Evolutionary conservation across 2,888 invertebrate genomes (phyloP).

Genomic region (Pheosia tremula): DNA sequence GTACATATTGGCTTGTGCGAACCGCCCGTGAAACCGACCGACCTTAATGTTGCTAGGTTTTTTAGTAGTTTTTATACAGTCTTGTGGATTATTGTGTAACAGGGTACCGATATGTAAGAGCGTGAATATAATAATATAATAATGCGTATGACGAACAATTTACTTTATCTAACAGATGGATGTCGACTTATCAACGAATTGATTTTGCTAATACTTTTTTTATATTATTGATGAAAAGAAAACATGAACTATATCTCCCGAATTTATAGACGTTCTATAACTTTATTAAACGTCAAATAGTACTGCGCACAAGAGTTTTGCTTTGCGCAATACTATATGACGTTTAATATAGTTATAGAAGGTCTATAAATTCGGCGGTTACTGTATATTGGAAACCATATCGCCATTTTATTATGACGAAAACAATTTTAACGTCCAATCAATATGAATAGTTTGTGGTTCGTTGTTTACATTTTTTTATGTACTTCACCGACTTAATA

Average conservation of each 20-base stretch:
- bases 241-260: too few species aligned
- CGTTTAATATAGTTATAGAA: too few species aligned
- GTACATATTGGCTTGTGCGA: slow-evolving; percentile 17
- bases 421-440: not conserved
- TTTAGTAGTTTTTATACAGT: slow-evolving; percentile 59
- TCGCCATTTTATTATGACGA: not conserved
- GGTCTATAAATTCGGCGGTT: not conserved
- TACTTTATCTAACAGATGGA: not conserved
- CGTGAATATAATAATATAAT: slow-evolving; percentile 22
- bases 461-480: not conserved
- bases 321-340: too few species aligned
- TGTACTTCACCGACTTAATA: too few species aligned
- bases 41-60: slow-evolving; percentile 47
- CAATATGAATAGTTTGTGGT: not conserved
- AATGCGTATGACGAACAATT: slow-evolving; percentile 26
- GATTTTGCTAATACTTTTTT: slow-evolving; percentile 11
- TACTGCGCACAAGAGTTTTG: too few species aligned
- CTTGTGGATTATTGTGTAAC: slow-evolving; percentile 51
- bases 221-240: not conserved
- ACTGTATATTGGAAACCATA: not conserved
- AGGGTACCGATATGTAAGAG: slow-evolving; percentile 55
- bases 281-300: too few species aligned
- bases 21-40: slow-evolving; percentile 22
- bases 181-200: not conserved
- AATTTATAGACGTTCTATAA: too few species aligned